phyloP scores from a whole-genome alignment of 2,113 vertebrate species.

The Myocastor coypus region DNA sequence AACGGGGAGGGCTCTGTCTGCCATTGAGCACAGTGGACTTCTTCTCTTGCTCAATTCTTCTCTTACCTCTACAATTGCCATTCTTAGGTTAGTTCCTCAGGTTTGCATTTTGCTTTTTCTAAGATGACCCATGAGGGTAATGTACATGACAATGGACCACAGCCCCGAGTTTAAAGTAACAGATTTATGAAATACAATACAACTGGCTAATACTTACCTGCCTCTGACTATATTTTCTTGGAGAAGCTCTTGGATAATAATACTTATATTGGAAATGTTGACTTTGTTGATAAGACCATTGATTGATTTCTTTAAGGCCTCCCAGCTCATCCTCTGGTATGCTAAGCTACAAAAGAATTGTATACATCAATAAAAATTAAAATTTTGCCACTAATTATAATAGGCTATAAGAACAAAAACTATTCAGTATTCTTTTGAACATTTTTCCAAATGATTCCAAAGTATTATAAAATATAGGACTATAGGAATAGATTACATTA shows the following conservation, averaged over 20 bases:
- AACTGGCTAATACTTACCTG: slow-evolving; percentile 87
- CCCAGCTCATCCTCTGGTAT: slow-evolving; percentile 99
- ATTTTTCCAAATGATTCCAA: slow-evolving; percentile 35
- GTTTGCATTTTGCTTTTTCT: background rate
- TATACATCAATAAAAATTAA: slow-evolving; percentile 60
- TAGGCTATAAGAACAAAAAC: background rate
- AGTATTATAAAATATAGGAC: background rate
- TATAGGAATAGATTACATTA: background rate
- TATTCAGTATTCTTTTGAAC: background rate
- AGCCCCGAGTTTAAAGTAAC: slow-evolving; percentile 33
- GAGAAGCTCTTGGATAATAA: slow-evolving; percentile 97
- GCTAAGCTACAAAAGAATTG: slow-evolving; percentile 90
- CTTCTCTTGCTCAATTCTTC: background rate
- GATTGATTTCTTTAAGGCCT: slow-evolving; percentile 99
- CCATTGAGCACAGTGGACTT: background rate
- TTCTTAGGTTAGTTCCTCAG: background rate
- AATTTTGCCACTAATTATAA: slow-evolving; percentile 26
- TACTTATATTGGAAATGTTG: slow-evolving; percentile 97
- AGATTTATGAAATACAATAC: slow-evolving; percentile 31
- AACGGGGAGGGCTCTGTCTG: background rate
- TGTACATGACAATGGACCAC: background rate
- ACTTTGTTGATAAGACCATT: slow-evolving; percentile 99
- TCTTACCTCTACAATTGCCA: background rate
- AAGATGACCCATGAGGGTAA: background rate
- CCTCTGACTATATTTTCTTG: slow-evolving; percentile 99